Evolutionary conservation across 2,888 invertebrate genomes (phyloP).

Genomic region (Graphium colonna): DNA sequence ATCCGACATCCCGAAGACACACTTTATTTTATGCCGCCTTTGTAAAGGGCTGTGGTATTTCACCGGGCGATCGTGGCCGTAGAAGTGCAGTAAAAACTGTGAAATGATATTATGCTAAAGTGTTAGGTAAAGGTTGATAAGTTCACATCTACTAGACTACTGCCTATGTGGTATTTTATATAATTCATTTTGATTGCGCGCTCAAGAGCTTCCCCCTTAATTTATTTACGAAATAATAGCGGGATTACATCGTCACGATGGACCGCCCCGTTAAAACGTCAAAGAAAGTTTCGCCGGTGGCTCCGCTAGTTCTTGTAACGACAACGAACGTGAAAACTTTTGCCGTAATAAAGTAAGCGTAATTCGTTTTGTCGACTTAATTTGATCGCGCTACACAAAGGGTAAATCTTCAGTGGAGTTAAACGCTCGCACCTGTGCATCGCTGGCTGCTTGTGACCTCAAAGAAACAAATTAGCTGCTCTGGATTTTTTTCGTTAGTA

Average conservation of each 20-base stretch:
- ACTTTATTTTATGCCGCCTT: no score
- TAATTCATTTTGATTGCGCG: not conserved
- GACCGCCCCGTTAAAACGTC: not conserved
- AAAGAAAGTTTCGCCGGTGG: slow-evolving; percentile 2
- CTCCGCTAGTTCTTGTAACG: slow-evolving; percentile 2
- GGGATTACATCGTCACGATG: not conserved
- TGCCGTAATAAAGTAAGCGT: slow-evolving; percentile 4
- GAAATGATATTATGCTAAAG: no score
- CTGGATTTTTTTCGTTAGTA: not conserved
- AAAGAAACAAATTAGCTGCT: slow-evolving; percentile 3
- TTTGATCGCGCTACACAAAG: slow-evolving; percentile 13
- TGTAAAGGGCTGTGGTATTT: no score
- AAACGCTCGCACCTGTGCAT: slow-evolving; percentile 8
- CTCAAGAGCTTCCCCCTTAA: not conserved
- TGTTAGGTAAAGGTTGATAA: no score
- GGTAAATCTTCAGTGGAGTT: slow-evolving; percentile 4
- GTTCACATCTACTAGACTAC: no score
- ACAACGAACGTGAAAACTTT: slow-evolving; percentile 5
- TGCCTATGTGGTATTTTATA: not conserved
- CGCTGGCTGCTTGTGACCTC: not conserved
- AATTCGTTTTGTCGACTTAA: slow-evolving; percentile 15
- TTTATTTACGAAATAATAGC: not conserved
- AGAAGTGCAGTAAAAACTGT: no score
- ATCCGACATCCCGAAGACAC: no score
- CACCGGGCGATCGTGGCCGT: no score